These are phyloP conservation scores for Periophthalmus modestus DNA, from an alignment of 2,113 vertebrate species.

Conservation along the genomic window DNA sequence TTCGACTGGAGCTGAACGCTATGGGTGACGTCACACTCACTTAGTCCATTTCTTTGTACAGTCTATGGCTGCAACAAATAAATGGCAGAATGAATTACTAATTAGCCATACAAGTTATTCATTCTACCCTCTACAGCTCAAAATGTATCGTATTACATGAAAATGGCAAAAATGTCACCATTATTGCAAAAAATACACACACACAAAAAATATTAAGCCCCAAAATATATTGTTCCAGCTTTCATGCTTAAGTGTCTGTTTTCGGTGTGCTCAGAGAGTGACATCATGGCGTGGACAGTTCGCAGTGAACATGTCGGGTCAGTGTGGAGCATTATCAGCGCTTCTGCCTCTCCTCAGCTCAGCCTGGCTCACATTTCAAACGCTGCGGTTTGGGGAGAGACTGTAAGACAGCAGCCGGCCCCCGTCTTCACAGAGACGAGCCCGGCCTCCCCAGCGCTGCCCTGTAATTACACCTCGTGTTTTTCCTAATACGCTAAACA, in stretches of 20 bases:
- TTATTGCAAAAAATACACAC: too few relatives aligned
- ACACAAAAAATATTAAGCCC: too few relatives aligned
- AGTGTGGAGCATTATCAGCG: constrained; percentile 28
- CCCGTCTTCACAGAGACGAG: constrained; percentile 54
- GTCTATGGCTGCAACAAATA: too few relatives aligned
- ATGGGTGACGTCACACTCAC: too few relatives aligned
- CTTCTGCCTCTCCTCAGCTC: constrained; percentile 33
- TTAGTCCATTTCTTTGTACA: too few relatives aligned
- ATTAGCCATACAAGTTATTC: too few relatives aligned
- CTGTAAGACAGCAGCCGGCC: constrained; percentile 53
- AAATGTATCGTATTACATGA: too few relatives aligned
- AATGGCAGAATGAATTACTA: too few relatives aligned
- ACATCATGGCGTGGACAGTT: constrained; percentile 10
- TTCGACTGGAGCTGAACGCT: background rate
- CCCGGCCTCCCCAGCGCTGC: constrained; percentile 54
- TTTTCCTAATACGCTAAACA: constrained; percentile 72
- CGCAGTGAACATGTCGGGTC: background rate
- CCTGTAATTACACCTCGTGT: constrained; percentile 72
- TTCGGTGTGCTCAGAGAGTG: background rate
- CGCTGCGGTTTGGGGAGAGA: constrained; percentile 47
- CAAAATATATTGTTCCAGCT: too few relatives aligned
- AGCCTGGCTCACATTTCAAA: constrained; percentile 66
- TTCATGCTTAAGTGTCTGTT: too few relatives aligned
- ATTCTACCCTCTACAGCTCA: too few relatives aligned
- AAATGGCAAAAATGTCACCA: too few relatives aligned